Base-by-base conservation (phyloP, 2,797 vertebrate genomes). In the Galago senegalensis region DNA sequence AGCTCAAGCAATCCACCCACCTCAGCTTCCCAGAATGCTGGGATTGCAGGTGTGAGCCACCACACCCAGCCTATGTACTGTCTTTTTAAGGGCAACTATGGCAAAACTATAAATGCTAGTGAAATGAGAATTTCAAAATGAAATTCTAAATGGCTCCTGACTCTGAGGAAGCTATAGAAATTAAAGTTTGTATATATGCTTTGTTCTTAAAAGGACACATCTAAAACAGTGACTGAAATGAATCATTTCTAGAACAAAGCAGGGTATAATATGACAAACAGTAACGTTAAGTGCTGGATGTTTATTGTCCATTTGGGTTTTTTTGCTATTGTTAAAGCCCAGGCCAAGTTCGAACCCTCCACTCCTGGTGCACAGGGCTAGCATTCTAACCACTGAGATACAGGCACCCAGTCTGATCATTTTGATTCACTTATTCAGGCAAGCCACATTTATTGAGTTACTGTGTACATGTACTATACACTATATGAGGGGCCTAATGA, bases 121-220 rank as follows among this genome's bases (percentile, higher is more conserved):
- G 25, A 14, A 95, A 92, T 34, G 31, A 89, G n/a, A 90, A 81
- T 56, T 91, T 95, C 82, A 40, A 81, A 89, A 21, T 40, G 29
- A 76, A 94, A 76, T 34, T 80, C 82, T 72, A 56, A 49, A 37
- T 29, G 37, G 60, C 31, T 83, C 34, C 77, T 13, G 61, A 65
- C 58, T 65, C 49, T 87, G 18, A 95, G 21, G 34, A 56, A 25
- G 21, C 27, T 0, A 27, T 0, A 82, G n/a, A 37, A 17, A 77
- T 17, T 34, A 63, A 40, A 61, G 40, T 20, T 56, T 40, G 5
- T 10, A n/a, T 46, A 34, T 4, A 31, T 5, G 29, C 31, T 31
- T 5, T 72, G 23, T 46, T 75, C 31, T 46, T 61, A 20, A 77
- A 61, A 89, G 5, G 23, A 11, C 11, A 37, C 27, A 21, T 56